Evolutionary conservation across 2,113 vertebrate species (phyloP).

Genomic region (Thalassarche chlororhynchos): DNA sequence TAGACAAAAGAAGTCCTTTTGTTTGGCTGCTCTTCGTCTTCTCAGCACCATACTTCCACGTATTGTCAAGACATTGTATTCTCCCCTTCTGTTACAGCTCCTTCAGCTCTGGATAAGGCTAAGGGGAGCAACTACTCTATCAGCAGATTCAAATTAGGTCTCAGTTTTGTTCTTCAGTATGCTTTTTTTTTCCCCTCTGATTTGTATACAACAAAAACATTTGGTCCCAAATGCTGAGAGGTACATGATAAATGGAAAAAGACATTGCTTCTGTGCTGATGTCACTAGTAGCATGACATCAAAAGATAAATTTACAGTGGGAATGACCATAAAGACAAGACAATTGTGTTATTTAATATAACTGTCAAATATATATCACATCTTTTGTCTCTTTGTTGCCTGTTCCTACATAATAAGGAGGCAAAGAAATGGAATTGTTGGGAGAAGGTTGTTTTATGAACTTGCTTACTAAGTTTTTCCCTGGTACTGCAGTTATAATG

Average conservation of each 20-base stretch:
- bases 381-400: background rate
- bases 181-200: background rate
- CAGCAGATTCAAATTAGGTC: background rate
- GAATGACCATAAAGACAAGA: background rate
- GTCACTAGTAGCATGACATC: background rate
- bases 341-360: background rate
- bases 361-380: background rate
- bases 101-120: background rate
- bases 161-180: background rate
- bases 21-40: background rate
- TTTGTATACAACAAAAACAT: background rate
- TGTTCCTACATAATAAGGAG: background rate
- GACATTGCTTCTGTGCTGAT: background rate
- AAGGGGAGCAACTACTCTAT: background rate
- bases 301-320: background rate
- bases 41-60: background rate
- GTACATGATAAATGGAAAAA: background rate
- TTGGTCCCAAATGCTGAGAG: background rate
- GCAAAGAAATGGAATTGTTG: background rate
- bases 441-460: background rate
- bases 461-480: background rate
- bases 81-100: background rate
- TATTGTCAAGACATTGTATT: background rate
- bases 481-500: background rate
- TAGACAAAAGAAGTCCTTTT: background rate